Conservation (phyloP, 1,140 invertebrate species). For the Streblospio benedicti region DNA sequence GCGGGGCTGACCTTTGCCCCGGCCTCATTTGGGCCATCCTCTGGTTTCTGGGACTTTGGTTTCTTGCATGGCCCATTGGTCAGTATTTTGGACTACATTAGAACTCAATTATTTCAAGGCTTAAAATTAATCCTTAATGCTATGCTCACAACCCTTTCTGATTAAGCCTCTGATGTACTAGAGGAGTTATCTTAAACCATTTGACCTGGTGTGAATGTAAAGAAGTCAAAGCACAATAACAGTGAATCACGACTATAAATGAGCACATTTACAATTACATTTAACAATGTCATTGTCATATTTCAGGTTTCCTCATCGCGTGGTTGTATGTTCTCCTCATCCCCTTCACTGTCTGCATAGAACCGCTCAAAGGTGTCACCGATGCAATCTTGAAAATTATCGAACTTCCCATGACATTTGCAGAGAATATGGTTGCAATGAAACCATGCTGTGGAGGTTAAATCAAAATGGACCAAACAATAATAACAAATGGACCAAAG, state of each 20-base stretch:
- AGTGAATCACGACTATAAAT: too few species aligned
- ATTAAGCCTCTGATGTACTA: too few species aligned
- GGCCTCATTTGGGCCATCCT: conserved; percentile 37
- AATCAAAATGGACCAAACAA: too few species aligned
- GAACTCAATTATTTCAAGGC: too few species aligned
- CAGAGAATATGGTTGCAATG: conserved; percentile 41
- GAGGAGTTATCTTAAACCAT: too few species aligned
- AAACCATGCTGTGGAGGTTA: conserved; percentile 34
- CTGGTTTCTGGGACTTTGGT: conserved; percentile 37
- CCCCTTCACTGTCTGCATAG: conserved; percentile 39
- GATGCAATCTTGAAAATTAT: conserved; percentile 37
- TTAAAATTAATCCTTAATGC: too few species aligned
- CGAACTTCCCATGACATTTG: conserved; percentile 35
- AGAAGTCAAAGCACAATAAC: too few species aligned
- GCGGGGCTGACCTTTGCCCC: conserved; percentile 23
- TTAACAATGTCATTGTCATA: too few species aligned
- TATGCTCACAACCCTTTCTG: too few species aligned
- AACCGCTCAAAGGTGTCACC: conserved; percentile 32
- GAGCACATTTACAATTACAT: too few species aligned
- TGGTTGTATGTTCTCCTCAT: conserved; percentile 41
- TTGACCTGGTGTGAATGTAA: too few species aligned
- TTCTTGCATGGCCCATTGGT: conserved; percentile 37
- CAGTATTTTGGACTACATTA: conserved; percentile 41
- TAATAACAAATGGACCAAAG: too few species aligned
- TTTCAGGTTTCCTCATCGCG: conserved; percentile 35